Conservation (phyloP, 2,113 vertebrate species). For the Scopus umbretta region DNA sequence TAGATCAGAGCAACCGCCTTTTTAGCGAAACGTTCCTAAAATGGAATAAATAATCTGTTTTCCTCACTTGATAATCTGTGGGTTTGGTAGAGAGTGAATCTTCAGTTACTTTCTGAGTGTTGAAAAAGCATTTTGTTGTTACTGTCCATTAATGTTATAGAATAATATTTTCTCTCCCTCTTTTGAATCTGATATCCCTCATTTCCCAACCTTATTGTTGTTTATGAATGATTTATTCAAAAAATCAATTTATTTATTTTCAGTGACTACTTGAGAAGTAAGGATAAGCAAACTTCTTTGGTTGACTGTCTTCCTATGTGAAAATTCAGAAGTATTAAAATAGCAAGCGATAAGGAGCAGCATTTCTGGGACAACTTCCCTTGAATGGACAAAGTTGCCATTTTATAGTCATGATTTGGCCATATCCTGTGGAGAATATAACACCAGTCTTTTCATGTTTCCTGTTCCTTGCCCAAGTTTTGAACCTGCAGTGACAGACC, state of each 20-base stretch:
- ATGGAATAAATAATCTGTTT: not conserved
- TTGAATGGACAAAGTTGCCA: not conserved
- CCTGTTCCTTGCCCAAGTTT: not conserved
- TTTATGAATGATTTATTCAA: not conserved
- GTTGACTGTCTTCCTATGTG: not conserved
- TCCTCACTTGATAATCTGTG: not conserved
- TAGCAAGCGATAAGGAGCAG: not conserved
- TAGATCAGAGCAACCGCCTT: not conserved
- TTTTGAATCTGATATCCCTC: not conserved
- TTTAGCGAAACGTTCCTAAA: not conserved
- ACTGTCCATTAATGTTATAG: not conserved
- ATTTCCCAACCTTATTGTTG: not conserved
- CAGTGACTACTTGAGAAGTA: not conserved
- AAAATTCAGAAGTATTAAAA: not conserved
- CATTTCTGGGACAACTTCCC: not conserved
- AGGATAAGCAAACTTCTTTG: not conserved
- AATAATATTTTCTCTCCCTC: not conserved
- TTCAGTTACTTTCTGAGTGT: not conserved
- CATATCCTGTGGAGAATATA: not conserved
- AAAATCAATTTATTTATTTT: not conserved
- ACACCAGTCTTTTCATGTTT: not conserved
- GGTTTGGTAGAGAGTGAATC: not conserved
- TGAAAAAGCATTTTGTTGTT: not conserved
- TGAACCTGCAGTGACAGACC: not conserved
- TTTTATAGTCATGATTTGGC: not conserved